phyloP scores from a whole-genome alignment of 2,113 vertebrate species.

The Nibea coibor region DNA sequence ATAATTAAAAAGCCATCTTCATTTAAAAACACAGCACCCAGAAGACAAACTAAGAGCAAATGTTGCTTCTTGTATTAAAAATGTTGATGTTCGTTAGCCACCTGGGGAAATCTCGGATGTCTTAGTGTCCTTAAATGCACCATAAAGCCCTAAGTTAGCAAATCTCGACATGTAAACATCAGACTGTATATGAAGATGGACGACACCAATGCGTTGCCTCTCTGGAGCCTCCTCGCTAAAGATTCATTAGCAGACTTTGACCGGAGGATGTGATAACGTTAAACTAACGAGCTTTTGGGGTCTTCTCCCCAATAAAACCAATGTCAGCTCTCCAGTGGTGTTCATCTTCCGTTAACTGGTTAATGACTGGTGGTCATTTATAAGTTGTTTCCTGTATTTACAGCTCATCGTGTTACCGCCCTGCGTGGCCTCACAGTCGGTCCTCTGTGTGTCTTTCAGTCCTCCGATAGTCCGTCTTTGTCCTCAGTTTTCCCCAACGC shows the following conservation, averaged over 20 bases:
- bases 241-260: not conserved
- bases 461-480: slow-evolving; percentile 51
- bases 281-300: not conserved
- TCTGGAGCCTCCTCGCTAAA: no score
- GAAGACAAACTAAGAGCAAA: not conserved
- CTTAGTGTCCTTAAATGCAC: not conserved
- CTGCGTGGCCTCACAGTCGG: slow-evolving; percentile 4
- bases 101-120: not conserved
- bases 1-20: not conserved
- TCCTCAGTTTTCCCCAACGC: not conserved
- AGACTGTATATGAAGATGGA: no score
- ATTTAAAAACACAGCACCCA: not conserved
- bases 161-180: not conserved
- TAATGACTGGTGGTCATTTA: not conserved
- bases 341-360: not conserved
- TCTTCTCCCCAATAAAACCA: no score
- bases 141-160: not conserved
- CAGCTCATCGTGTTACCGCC: not conserved
- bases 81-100: not conserved
- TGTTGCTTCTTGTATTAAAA: not conserved
- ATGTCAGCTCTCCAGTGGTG: not conserved
- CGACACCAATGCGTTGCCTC: no score
- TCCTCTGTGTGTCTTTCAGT: slow-evolving; percentile 23
- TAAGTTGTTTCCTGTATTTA: slow-evolving; percentile 5
- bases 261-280: not conserved